These are phyloP conservation scores for Nomada fucata DNA, from an alignment of 2,888 invertebrate species.

Conservation along the genomic window DNA sequence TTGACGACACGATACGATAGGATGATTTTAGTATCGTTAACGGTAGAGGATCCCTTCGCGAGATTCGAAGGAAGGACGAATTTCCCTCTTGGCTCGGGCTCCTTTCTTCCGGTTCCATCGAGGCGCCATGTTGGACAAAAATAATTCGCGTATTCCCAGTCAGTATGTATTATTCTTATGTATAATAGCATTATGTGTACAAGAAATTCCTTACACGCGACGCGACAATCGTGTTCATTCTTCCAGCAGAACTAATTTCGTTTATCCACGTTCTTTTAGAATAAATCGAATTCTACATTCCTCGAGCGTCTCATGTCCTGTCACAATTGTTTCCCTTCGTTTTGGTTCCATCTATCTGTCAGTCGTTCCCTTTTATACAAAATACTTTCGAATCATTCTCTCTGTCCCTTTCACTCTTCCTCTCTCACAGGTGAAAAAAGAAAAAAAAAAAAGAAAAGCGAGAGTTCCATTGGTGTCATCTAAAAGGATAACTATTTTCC, in stretches of 20 bases:
- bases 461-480: not conserved
- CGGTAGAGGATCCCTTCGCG: not conserved
- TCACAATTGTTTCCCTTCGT: not conserved
- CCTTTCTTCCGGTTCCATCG: slow-evolving; percentile 25
- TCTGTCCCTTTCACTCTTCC: not conserved
- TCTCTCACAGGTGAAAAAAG: slow-evolving; percentile 19
- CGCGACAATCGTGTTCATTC: slow-evolving; percentile 29
- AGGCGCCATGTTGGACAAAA: slow-evolving; percentile 63
- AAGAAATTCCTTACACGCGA: slow-evolving; percentile 64
- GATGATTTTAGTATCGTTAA: slow-evolving; percentile 18
- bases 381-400: slow-evolving; percentile 65
- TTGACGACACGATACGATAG: slow-evolving; percentile 34
- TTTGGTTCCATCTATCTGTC: not conserved
- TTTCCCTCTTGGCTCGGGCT: slow-evolving; percentile 7
- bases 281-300: slow-evolving; percentile 36
- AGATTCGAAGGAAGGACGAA: slow-evolving; percentile 19
- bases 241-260: slow-evolving; percentile 30
- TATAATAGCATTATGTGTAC: slow-evolving; percentile 59
- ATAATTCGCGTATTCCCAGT: slow-evolving; percentile 70
- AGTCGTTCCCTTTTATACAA: slow-evolving; percentile 58
- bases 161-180: slow-evolving; percentile 39
- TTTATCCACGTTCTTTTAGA: slow-evolving; percentile 10
- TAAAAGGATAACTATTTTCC: slow-evolving; percentile 2
- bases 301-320: not conserved
- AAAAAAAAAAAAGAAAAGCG: slow-evolving; percentile 28